Evolutionary conservation across 2,113 vertebrate genomes (phyloP).

Genomic region (Cephalopholis sonnerati): DNA sequence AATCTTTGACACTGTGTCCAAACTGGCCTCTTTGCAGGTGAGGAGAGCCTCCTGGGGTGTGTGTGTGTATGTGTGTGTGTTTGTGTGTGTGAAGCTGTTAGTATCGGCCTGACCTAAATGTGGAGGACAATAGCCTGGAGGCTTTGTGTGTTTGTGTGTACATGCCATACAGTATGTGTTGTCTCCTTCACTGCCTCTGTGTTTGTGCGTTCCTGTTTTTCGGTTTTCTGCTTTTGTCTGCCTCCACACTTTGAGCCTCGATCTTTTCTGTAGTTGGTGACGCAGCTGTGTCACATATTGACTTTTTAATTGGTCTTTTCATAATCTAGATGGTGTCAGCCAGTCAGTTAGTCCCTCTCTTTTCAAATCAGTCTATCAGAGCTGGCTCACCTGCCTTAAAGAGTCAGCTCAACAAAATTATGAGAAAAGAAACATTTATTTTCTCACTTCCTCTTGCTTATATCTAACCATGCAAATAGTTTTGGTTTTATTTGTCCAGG

Average conservation of each 20-base stretch:
- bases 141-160: conserved; percentile 61
- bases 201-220: conserved; percentile 48
- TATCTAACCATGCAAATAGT: neutral
- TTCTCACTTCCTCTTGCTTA: neutral
- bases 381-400: neutral
- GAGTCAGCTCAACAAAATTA: neutral
- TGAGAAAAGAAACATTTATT: neutral
- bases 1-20: conserved; percentile 88
- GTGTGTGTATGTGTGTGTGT: conserved; percentile 51
- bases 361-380: neutral
- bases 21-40: conserved; percentile 88
- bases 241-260: conserved; percentile 7
- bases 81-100: conserved; percentile 65
- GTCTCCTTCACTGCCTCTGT: conserved; percentile 50
- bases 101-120: conserved; percentile 80
- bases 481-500: neutral
- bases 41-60: conserved; percentile 75
- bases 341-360: neutral
- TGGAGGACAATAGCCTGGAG: conserved; percentile 80
- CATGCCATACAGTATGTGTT: conserved; percentile 44
- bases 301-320: conserved; percentile 22
- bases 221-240: conserved; percentile 14
- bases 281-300: conserved; percentile 18
- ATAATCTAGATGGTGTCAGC: neutral
- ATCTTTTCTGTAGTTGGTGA: conserved; percentile 9